Evolutionary conservation across 2,888 invertebrate genomes (phyloP), one percentile per base, ranked within the genome.

Genomic region (Hololepta plana): DNA sequence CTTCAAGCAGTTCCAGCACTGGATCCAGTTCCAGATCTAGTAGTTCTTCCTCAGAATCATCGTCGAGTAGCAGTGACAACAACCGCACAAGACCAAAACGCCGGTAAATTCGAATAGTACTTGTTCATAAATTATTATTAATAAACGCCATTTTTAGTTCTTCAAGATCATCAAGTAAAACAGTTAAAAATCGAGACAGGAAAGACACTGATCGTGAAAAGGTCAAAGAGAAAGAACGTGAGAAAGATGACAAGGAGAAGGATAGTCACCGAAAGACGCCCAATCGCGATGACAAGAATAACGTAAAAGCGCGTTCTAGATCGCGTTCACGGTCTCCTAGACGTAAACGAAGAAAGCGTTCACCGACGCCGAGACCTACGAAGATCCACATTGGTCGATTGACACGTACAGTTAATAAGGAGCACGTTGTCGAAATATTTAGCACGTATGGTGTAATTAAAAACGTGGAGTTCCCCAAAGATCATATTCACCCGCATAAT

Each of bases 341-440:
- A 34, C 59, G 69, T 26, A 70, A 69, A 41, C 62, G 72, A 1
- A 71, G 84, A 6, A 81, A 84, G 43, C 72, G 85, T 17, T 85
- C 90, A 0, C 85, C 90, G 0, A 80, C 84, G 1, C 91, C 91
- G 0, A 71, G 82, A 20, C 88, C 93, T 0, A 80, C 81, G 1
- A 81, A 93, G 45, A 88, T 96, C 43, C 93, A 95, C 48, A 79
- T 96, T 33, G 93, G 91, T 0, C 72, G 84, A 6, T 59, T 96
- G 32, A 91, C 93, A 0, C 62, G 90, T 12, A 96, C 96, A 47
- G 87, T 96, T 2, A 81, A 76, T 33, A 79, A 79, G 44, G 90
- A 88, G 2, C 91, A 91, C 49, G 66, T 93, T 21, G n/a, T 69
- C 35, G 91, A 93, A 55, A 91, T 93, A 43, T 93, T 93, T 49